Base-by-base conservation (phyloP, 1,140 invertebrate species). In the Zaprionus tsacasi region DNA sequence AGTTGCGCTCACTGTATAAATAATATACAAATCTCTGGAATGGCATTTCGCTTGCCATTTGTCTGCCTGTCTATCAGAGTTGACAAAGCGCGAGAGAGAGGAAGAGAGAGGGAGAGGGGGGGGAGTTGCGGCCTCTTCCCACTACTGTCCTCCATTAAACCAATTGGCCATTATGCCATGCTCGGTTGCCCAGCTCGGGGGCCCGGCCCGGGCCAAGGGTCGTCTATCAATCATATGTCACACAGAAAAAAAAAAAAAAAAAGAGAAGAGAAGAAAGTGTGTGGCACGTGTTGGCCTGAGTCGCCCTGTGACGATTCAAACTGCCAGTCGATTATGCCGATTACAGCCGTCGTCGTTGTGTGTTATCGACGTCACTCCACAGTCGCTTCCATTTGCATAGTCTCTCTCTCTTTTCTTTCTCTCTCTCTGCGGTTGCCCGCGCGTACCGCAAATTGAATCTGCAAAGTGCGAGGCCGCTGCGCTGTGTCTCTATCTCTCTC, bases 211-310 rank as follows among this genome's bases (percentile, higher is more conserved):
- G 17, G 35, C 52, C 66, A 38, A 55, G 70, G 30, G 35, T 69
- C 66, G 71, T 61, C 71, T 56, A 69, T 74, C 71, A 74, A 74
- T 74, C 71, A 74, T 69, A 69, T 74, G 71, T 74, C 71, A 69
- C 8, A 15, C 7, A 21, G n/a, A 33, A 13, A 12, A 30, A 33
- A 55, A n/a, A 55, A 27, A 25, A 17, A 12, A 27, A 30, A 25
- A 25, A 52, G 21, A 50, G 15, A 17, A 50, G 25, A 6, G 54
- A 33, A 30, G 27, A n/a, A 30, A 30, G 7, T 58, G 57, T 61
- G 45, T 17, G 25, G n/a, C 67, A 70, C 58, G 58, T 61, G 48
- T 35, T 55, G 35, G 35, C 56, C n/a, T n/a, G n/a, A n/a, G 27
- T 6, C n/a, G 21, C 40, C 40, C 33, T 8, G 33, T 10, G 33